Evolutionary conservation across 30 jellyfish, hydroid and myxozoan species (phyloP), one percentile per base, ranked within the genome.

Genomic region (Rhopilema esculentum): DNA sequence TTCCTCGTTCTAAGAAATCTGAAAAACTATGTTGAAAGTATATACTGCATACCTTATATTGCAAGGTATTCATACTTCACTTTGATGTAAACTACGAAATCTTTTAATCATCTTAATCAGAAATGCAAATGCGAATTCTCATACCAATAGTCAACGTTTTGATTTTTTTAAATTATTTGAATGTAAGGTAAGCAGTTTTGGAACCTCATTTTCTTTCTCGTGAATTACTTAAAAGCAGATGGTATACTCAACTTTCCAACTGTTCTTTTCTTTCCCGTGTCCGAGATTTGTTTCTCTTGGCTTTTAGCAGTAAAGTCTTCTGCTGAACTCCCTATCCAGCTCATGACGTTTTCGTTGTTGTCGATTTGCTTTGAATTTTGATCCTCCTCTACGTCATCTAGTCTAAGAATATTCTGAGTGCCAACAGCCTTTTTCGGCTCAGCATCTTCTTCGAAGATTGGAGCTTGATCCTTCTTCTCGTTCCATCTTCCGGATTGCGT

Each of bases 221-320:
- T 1, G 4, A 24, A 27, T 77, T 63, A 80, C 61, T 80, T 80
- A 70, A 80, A 80, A 68, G 53, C 29, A 18, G 82, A 51, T 27
- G 90, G 90, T 16, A 80, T 80, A 40, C 73, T 63, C 75, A 80
- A 26, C 80, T 66, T 80, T 19, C 90, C 90, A 30, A 80, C 82
- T 20, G 28, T 66, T 21, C 29, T 66, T n/a, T 24, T 80, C 28
- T 26, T 50, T 19, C 27, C 65, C 6, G 64, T 71, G 33, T 27
- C 82, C 18, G 66, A 9, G 28, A 23, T 71, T 71, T 71, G 28
- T 0, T n/a, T 66, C 52, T 66, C 77, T 66, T 66, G 29, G 21
- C 6, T 23, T 17, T 20, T n/a, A 9, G 49, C 15, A 17, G 70
- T 40, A 12, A 1, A 18, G 27, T 20, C 21, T 19, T 51, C 72